A percentile compares a stretch with the other conserved stretches of the same genome.
Conservation (phyloP, 2,888 invertebrate species). For the Strigamia maritima region DNA sequence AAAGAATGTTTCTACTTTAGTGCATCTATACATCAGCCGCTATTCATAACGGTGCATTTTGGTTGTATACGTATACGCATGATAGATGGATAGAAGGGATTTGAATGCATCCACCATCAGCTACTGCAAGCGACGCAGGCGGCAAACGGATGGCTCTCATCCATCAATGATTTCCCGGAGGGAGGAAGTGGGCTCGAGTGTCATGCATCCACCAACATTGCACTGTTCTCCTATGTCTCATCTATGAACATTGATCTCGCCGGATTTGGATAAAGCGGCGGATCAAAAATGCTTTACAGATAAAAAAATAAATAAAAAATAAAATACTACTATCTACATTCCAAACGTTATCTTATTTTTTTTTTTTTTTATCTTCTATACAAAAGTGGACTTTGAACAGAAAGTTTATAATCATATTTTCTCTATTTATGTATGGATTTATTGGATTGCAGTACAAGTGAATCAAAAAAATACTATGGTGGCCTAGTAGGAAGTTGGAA, state of each 20-base stretch:
- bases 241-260: conserved; percentile 20
- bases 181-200: conserved; percentile 34
- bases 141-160: conserved; percentile 34
- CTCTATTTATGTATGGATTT: no score
- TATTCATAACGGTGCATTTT: conserved; percentile 8
- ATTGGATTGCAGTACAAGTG: no score
- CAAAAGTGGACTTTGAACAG: no score
- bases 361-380: not conserved
- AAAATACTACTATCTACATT: not conserved
- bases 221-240: conserved; percentile 6
- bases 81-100: conserved; percentile 22
- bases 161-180: conserved; percentile 32
- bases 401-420: no score
- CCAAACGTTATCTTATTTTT: not conserved
- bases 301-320: not conserved
- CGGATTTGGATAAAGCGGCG: conserved; percentile 18
- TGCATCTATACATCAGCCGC: conserved; percentile 8
- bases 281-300: not conserved
- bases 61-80: conserved; percentile 1
- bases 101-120: conserved; percentile 18
- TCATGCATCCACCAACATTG: conserved; percentile 16
- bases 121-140: conserved; percentile 31
- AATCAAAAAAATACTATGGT: no score
- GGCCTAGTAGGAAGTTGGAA: no score
- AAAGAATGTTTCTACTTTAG: conserved; percentile 5